Percentiles rank a stretch among this genome's conserved stretches.
Evolutionary conservation across 2,113 vertebrate species (phyloP).

Genomic region (Physeter macrocephalus): DNA sequence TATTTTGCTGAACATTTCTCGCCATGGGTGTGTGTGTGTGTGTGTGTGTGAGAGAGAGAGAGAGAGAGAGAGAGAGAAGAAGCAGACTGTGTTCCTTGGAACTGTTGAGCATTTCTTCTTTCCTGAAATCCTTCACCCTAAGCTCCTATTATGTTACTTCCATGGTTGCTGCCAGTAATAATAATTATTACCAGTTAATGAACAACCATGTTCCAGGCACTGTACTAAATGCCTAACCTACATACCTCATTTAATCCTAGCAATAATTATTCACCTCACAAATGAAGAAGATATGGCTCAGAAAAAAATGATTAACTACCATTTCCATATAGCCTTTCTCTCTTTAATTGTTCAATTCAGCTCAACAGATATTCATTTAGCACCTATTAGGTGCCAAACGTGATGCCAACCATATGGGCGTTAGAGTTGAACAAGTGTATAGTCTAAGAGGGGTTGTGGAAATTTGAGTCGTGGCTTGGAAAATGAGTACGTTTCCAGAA

Average conservation of each 20-base stretch:
- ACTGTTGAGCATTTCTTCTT: background rate
- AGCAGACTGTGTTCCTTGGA: background rate
- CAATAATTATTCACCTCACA: background rate
- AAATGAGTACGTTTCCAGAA: background rate
- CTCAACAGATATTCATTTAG: background rate
- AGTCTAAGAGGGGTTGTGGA: background rate
- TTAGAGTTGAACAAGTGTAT: background rate
- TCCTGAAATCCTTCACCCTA: background rate
- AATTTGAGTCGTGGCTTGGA: background rate
- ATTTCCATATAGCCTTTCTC: background rate
- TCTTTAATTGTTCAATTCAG: conserved; percentile 5
- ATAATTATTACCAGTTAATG: background rate
- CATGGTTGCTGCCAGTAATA: background rate
- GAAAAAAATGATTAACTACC: background rate
- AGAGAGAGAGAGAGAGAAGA: background rate
- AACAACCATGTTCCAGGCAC: background rate
- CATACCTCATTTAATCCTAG: background rate
- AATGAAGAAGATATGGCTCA: background rate
- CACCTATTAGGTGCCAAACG: background rate
- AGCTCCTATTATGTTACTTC: background rate
- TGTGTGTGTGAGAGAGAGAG: background rate
- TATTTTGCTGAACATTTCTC: background rate
- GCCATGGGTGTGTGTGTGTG: background rate
- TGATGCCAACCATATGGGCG: background rate
- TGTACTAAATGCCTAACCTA: background rate